Evolutionary conservation across 1,140 invertebrate genomes (phyloP).

Genomic region (Platyscapa corneri): DNA sequence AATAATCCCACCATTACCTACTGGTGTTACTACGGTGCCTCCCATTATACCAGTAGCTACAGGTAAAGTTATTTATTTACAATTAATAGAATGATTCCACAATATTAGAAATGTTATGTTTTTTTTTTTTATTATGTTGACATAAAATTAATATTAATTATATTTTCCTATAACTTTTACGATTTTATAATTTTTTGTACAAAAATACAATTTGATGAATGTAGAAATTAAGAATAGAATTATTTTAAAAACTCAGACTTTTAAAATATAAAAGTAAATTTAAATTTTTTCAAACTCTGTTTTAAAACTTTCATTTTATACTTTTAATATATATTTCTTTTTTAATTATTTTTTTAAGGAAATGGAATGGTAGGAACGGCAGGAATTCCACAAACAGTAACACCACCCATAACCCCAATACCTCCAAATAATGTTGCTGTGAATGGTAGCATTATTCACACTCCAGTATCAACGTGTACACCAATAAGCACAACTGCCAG

Average conservation of each 20-base stretch:
- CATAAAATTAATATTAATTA: too few species aligned
- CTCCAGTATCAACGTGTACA: constrained; percentile 71
- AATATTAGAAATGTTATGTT: too few species aligned
- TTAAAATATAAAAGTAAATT: too few species aligned
- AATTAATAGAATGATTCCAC: too few species aligned
- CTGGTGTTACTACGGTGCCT: constrained; percentile 48
- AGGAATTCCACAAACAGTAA: constrained; percentile 60
- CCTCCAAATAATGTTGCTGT: constrained; percentile 52
- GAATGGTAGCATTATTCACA: constrained; percentile 66
- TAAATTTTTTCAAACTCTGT: too few species aligned
- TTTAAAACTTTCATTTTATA: not conserved
- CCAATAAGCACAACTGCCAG: constrained; percentile 73
- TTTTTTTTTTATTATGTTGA: too few species aligned
- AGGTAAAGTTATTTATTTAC: constrained; percentile 38
- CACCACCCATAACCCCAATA: constrained; percentile 55
- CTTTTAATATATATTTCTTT: constrained; percentile 1
- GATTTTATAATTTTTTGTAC: too few species aligned
- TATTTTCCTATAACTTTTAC: too few species aligned
- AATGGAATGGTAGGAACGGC: constrained; percentile 56
- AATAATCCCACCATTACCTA: constrained; percentile 56
- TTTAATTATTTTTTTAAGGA: constrained; percentile 29
- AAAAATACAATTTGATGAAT: too few species aligned
- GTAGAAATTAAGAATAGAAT: too few species aligned
- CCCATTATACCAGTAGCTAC: constrained; percentile 55
- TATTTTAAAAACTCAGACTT: too few species aligned